Evolutionary conservation across 1,140 invertebrate genomes (phyloP), one percentile per base, ranked within the genome.

Genomic region (Penaeus indicus): DNA sequence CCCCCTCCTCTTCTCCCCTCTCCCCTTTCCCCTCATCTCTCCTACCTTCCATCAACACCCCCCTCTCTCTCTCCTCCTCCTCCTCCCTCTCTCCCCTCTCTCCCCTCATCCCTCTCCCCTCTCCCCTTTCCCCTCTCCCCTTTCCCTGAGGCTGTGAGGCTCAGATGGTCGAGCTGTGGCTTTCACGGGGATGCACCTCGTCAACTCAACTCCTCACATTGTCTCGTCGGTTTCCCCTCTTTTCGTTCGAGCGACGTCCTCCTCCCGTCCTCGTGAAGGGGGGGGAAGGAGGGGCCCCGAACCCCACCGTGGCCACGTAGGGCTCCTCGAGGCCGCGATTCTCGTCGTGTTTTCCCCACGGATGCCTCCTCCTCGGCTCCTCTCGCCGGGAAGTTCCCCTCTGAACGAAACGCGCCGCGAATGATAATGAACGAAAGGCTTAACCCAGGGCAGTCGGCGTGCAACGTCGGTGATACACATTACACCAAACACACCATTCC

Each of bases 141-240:
- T 38, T 18, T 38, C 69, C n/a, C 79, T 80, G 78, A 80, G 86
- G 86, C 86, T 69, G 77, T 54, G 80, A 61, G 86, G 86, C 86
- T 88, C 86, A 88, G 86, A 67, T 88, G 86, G 79, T 67, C 60
- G 86, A 67, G 79, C 80, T 82, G 79, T 67, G 86, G 86, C 86
- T 88, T 88, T 88, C 86, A 88, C 77, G 67, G 81, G 67, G 86
- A 88, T 88, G 86, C 72, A 84, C 81, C 86, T 88, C 61, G 32
- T 27, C 69, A 75, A 38, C 32, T 62, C 75, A 22, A 18, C 61
- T 81, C 81, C 72, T 84, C 81, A 78, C 61, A 54, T 47, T 78
- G 69, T 75, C 69, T 84, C 86, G 81, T 32, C 62, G 3, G 63
- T 88, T 88, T 88, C 81, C 86, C 86, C 86, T 88, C 86, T 38